These are phyloP conservation scores for Brenthis hecate DNA, from an alignment of 2,888 invertebrate genomes.

Conservation along the genomic window DNA sequence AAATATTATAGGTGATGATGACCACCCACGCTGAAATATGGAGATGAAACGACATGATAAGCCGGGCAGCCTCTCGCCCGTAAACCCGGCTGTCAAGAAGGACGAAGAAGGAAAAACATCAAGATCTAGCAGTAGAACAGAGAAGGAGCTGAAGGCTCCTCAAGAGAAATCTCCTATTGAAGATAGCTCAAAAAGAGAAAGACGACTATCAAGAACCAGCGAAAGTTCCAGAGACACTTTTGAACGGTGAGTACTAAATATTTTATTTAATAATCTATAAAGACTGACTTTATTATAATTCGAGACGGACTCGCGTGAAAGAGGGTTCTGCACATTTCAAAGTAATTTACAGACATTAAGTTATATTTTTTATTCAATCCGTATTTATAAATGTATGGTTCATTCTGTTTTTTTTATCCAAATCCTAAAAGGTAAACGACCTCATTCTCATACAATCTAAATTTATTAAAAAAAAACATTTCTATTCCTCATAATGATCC, in stretches of 20 bases:
- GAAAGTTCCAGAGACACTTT: constrained; percentile 71
- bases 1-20: constrained; percentile 56
- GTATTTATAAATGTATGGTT: too few relatives aligned
- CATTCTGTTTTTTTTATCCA: too few relatives aligned
- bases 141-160: constrained; percentile 65
- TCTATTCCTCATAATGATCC: background rate
- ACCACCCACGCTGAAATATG: constrained; percentile 62
- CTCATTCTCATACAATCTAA: too few relatives aligned
- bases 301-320: too few relatives aligned
- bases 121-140: constrained; percentile 63
- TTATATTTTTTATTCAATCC: too few relatives aligned
- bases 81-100: constrained; percentile 58
- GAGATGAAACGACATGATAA: constrained; percentile 77
- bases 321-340: too few relatives aligned
- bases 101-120: constrained; percentile 60
- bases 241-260: constrained; percentile 57
- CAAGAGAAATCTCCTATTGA: constrained; percentile 68
- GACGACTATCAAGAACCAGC: constrained; percentile 62
- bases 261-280: too few relatives aligned
- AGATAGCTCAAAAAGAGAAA: constrained; percentile 57
- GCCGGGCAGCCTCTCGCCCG: constrained; percentile 72
- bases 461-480: too few relatives aligned
- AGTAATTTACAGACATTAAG: too few relatives aligned
- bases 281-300: too few relatives aligned
- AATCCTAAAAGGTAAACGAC: too few relatives aligned